Evolutionary conservation across 2,888 invertebrate genomes (phyloP).

Genomic region (Dione vanillae): DNA sequence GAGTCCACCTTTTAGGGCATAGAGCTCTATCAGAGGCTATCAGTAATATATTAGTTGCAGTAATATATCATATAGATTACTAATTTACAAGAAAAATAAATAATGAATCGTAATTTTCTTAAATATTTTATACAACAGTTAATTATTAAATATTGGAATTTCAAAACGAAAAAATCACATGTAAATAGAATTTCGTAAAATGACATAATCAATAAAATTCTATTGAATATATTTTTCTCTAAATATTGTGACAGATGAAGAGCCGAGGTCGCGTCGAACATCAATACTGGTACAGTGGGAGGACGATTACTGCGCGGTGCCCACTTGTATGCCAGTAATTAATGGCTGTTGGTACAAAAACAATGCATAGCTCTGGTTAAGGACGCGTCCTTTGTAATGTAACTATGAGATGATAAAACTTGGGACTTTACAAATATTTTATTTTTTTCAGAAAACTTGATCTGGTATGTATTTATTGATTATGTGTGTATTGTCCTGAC

Average conservation of each 20-base stretch:
- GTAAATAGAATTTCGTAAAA: too few relatives aligned
- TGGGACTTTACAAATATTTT: not conserved
- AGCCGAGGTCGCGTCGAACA: conserved; percentile 63
- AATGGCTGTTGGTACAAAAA: conserved; percentile 72
- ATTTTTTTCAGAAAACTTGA: conserved; percentile 30
- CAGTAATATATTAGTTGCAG: too few relatives aligned
- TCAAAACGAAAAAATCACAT: too few relatives aligned
- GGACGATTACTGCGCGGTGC: conserved; percentile 72
- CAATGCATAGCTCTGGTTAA: conserved; percentile 71
- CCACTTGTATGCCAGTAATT: conserved; percentile 74
- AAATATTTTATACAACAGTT: too few relatives aligned
- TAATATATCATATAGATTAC: too few relatives aligned
- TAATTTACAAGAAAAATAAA: too few relatives aligned
- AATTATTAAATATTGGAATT: too few relatives aligned
- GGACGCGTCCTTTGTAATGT: conserved; percentile 66
- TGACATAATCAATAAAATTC: not conserved
- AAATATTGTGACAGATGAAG: conserved; percentile 31
- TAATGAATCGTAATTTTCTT: too few relatives aligned
- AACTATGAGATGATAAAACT: conserved; percentile 46
- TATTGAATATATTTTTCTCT: conserved; percentile 7
- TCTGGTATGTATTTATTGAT: not conserved
- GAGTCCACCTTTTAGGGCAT: too few relatives aligned
- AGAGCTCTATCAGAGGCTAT: too few relatives aligned
- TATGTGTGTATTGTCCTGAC: too few relatives aligned
- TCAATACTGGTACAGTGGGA: conserved; percentile 64